Evolutionary conservation across 2,797 vertebrate species (phyloP), one percentile per base, ranked within the genome.

Genomic region (Geotrypetes seraphini): DNA sequence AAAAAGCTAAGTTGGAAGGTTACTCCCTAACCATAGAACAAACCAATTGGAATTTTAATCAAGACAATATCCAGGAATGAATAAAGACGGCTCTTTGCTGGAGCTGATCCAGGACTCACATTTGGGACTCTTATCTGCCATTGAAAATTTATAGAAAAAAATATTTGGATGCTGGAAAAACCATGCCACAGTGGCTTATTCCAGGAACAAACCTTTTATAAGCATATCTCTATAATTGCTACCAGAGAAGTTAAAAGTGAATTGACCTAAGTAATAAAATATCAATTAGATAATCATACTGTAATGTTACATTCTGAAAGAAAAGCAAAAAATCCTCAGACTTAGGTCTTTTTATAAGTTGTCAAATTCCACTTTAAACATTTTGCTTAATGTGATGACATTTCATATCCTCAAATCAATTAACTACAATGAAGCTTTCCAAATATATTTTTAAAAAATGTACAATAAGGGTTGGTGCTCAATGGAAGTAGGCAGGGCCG

Each of bases 11-110:
- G 82, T 86, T 73, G 79, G 74, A 82, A 80, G 66, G 75, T 76
- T 85, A 63, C 46, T 70, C 63, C 73, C 81, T 73, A 68, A 82
- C 84, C 79, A 57, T 73, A 73, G 79, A 70, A 75, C 75, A 75
- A 72, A 79, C 75, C 79, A 71, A 67, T 50, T 79, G 76, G 81
- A 81, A 85, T 85, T 76, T 89, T 84, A 90, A 88, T 84, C 82
- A 89, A 81, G 73, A 82, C 79, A 75, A 63, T 68, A 82, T 83
- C 77, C 75, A 85, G 69, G 73, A 80, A 82, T 79, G 73, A 69
- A 66, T 69, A 66, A 66, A 70, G 60, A 78, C 75, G 75, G 72
- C 8, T 77, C 67, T 61, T 46, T 64, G 79, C 66, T 81, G 79
- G 74, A 76, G 38, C 18, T 1, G 2, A 54, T 69, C 79, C 78